Percentiles rank a stretch among this genome's conserved stretches.
Conservation (phyloP, 2,797 vertebrate species). For the Smutsia temminckii region DNA sequence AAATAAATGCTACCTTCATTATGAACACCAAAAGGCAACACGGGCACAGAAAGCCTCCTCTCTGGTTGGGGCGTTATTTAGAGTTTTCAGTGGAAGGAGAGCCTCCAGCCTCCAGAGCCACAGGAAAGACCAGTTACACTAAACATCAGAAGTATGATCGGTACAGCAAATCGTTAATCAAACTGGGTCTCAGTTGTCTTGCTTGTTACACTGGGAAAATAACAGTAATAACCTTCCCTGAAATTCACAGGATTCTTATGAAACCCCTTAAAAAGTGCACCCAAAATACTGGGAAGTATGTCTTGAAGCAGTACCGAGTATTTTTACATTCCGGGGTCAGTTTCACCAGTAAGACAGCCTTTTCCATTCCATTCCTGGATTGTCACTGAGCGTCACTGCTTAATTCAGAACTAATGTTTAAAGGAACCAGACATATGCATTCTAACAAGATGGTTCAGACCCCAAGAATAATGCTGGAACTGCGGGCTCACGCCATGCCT, state of each 20-base stretch:
- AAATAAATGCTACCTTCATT: constrained; percentile 85
- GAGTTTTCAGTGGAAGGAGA: constrained; percentile 37
- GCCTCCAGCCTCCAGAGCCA: not conserved
- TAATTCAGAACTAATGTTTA: constrained; percentile 25
- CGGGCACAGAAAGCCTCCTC: constrained; percentile 37
- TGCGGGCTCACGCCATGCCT: not conserved
- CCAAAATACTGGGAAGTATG: not conserved
- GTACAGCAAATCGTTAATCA: not conserved
- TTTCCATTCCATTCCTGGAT: not conserved
- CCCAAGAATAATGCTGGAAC: not conserved
- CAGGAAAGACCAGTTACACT: not conserved
- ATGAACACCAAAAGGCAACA: constrained; percentile 77
- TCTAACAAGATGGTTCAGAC: constrained; percentile 21
- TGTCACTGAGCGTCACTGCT: not conserved
- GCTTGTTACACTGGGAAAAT: not conserved
- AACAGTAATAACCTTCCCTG: not conserved
- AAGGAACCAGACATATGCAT: not conserved
- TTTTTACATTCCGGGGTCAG: not conserved
- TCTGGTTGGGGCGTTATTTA: constrained; percentile 59
- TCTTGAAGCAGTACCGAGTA: rapidly evolving
- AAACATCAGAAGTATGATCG: constrained; percentile 15
- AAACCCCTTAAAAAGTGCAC: not conserved
- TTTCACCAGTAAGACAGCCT: not conserved
- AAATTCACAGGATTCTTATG: not conserved
- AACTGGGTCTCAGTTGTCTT: not conserved